Conservation (phyloP, 2,888 invertebrate species). For the Synanthedon vespiformis region DNA sequence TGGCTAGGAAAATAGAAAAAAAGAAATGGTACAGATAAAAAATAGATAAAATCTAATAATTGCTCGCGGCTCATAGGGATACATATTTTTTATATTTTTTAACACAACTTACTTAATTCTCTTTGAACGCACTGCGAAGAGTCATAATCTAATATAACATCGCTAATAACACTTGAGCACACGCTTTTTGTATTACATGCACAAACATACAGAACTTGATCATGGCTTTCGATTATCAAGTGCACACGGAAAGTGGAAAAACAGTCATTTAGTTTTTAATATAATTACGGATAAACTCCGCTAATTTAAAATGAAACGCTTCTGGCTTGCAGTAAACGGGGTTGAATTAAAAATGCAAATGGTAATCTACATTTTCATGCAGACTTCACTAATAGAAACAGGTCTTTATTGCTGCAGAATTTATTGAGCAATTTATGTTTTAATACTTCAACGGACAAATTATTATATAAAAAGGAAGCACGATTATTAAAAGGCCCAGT, state of each 20-base stretch:
- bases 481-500: too few species aligned
- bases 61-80: too few species aligned
- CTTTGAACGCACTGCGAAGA: too few species aligned
- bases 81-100: too few species aligned
- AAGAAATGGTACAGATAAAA: too few species aligned
- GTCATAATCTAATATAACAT: neutral
- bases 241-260: neutral
- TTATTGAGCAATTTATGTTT: neutral
- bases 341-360: slow-evolving; percentile 41
- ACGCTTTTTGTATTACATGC: slow-evolving; percentile 4
- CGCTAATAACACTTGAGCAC: neutral
- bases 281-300: neutral
- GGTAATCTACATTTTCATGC: slow-evolving; percentile 26
- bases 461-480: too few species aligned
- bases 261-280: neutral
- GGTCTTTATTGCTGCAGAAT: neutral
- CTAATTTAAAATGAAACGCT: neutral
- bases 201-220: slow-evolving; percentile 1
- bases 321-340: slow-evolving; percentile 17
- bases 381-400: neutral
- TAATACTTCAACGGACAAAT: too few species aligned
- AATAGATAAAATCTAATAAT: too few species aligned
- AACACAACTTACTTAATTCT: too few species aligned
- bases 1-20: too few species aligned
- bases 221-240: neutral